Base-by-base conservation (phyloP, 1,140 invertebrate genomes). In the Macrobrachium nipponense region DNA sequence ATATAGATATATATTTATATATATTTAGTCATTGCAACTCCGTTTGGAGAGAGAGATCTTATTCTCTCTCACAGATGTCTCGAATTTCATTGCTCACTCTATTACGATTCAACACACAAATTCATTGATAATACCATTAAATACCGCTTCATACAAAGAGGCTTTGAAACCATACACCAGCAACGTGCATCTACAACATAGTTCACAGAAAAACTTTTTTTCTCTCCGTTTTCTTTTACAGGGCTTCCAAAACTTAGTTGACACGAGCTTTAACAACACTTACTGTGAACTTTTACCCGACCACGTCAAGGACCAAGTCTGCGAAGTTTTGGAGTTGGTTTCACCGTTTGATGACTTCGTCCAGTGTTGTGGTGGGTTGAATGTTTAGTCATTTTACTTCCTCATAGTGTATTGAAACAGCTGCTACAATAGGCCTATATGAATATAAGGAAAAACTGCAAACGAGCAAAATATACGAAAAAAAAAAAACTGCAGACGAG, bases 291-390 rank as follows among this genome's bases (percentile, higher is more conserved):
- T 58, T n/a, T 68, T 88, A 17, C 64, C 82, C 80, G 62, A 23
- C 7, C 20, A 64, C 5, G 23, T 62, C 0, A 82, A 43, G 7
- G n/a, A 58, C 0, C 43, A 80, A 4, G 75, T 88, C 12, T 88
- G 87, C 43, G 0, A 27, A 10, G 23, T 12, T 18, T 83, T 88
- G 15, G 58, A 43, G 43, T 0, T 72, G 0, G 8, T 60, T 36
- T 1, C 18, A 4, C 43, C 6, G 0, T 51, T 20, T 20, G 72
- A 75, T 23, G 64, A 62, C 23, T 88, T 82, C 64, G 51, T 88
- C 23, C 62, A 78, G 23, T 88, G 87, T 20, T 88, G 87, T 62
- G 80, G 87, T 88, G 17, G 83, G 87, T 82, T 79, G 10, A 5
- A 36, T 36, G 3, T 27, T 27, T 10, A 70, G 3, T 6, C 17